phyloP scores from a whole-genome alignment of 2,888 invertebrate genomes.

The Drosophila putrida region DNA sequence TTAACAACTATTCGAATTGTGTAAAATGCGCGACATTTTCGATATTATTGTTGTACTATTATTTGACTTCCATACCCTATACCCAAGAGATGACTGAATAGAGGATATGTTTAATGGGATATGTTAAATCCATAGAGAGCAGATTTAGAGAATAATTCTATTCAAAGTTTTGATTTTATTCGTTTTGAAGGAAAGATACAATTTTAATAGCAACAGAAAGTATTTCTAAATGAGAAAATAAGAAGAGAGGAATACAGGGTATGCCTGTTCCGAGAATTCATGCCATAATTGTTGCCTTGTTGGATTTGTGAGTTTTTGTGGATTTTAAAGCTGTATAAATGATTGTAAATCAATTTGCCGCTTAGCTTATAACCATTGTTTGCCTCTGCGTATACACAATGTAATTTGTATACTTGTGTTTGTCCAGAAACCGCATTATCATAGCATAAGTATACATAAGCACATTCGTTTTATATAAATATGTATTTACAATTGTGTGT shows the following conservation, averaged over 20 bases:
- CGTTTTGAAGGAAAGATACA: too few relatives aligned
- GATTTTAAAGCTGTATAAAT: slow-evolving; percentile 2
- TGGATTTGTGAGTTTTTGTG: background rate
- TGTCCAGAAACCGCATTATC: slow-evolving; percentile 12
- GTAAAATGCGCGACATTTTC: slow-evolving; percentile 20
- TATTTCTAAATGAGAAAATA: too few relatives aligned
- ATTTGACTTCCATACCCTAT: slow-evolving; percentile 14
- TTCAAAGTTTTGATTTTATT: too few relatives aligned
- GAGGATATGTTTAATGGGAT: background rate
- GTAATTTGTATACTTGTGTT: slow-evolving; percentile 23
- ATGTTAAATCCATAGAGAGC: background rate
- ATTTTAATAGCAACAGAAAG: too few relatives aligned
- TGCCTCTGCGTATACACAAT: background rate
- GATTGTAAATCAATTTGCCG: slow-evolving; percentile 36
- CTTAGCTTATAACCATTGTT: slow-evolving; percentile 15
- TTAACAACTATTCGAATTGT: slow-evolving; percentile 31
- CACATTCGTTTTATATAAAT: background rate
- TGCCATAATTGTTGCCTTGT: background rate
- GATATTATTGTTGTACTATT: slow-evolving; percentile 16
- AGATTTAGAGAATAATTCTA: too few relatives aligned
- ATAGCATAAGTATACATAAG: slow-evolving; percentile 1
- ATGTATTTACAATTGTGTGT: slow-evolving; percentile 2
- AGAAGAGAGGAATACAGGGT: background rate
- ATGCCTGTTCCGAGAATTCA: background rate
- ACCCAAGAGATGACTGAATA: background rate